phyloP scores from a whole-genome alignment of 1,140 invertebrate genomes.

The Apis mellifera region DNA sequence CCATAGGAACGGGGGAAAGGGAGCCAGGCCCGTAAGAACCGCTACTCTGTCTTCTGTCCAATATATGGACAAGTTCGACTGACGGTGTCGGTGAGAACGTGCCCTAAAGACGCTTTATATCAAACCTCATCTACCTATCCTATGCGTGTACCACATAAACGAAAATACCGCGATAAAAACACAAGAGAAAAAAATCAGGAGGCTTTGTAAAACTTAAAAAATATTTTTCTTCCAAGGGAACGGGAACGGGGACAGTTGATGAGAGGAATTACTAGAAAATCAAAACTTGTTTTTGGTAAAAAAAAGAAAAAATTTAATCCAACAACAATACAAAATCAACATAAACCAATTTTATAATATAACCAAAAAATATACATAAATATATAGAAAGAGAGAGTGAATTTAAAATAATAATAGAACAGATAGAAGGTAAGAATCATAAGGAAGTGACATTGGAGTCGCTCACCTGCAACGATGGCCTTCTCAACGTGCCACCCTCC shows the following conservation, averaged over 20 bases:
- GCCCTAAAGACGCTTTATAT: constrained; percentile 63
- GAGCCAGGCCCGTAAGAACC: constrained; percentile 78
- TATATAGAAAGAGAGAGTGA: neutral
- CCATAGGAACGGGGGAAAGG: constrained; percentile 77
- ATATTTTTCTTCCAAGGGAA: neutral
- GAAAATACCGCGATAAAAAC: neutral
- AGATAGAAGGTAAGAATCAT: neutral
- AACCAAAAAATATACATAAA: neutral
- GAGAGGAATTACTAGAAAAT: neutral
- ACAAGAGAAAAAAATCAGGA: neutral
- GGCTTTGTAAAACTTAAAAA: neutral
- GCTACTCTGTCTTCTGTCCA: constrained; percentile 78
- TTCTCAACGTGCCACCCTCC: constrained; percentile 76
- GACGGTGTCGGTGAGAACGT: constrained; percentile 80
- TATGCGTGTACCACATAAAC: neutral
- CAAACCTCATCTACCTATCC: neutral
- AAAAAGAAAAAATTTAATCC: constrained; percentile 2
- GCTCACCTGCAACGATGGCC: constrained; percentile 77
- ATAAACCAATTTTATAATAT: neutral
- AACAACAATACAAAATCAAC: neutral
- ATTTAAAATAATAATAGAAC: neutral
- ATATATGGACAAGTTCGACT: constrained; percentile 79
- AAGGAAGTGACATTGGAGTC: constrained; percentile 20
- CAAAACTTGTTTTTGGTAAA: neutral
- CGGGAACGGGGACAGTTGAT: neutral